Evolutionary conservation across 2,113 vertebrate genomes (phyloP).

Genomic region (Cebus imitator): DNA sequence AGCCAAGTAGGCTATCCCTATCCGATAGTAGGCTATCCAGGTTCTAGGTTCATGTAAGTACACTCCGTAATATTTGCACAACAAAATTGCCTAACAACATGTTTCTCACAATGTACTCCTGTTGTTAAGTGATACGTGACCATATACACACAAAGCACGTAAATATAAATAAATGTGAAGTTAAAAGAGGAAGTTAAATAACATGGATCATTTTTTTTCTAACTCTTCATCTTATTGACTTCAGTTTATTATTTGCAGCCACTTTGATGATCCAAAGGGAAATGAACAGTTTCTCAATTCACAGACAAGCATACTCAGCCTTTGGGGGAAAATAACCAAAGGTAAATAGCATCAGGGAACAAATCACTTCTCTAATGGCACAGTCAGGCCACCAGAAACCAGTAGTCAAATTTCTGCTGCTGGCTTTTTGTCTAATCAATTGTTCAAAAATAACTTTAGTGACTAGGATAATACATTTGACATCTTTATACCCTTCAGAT

Average conservation of each 20-base stretch:
- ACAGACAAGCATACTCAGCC: neutral
- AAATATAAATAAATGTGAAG: neutral
- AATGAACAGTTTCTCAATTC: neutral
- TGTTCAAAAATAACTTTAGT: neutral
- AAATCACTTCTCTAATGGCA: neutral
- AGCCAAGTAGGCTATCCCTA: neutral
- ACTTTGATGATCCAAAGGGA: neutral
- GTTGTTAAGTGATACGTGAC: neutral
- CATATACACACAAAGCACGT: neutral
- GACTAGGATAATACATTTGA: neutral
- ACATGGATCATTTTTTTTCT: neutral
- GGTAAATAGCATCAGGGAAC: neutral
- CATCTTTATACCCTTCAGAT: neutral
- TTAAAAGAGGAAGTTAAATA: neutral
- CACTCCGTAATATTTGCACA: neutral
- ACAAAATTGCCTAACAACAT: neutral
- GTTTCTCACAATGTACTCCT: neutral
- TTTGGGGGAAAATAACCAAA: neutral
- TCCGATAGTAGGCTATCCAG: neutral
- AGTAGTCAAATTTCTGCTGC: neutral
- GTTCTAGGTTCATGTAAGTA: neutral
- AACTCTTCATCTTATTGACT: neutral
- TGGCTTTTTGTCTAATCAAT: neutral
- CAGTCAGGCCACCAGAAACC: neutral
- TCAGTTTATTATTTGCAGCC: constrained; percentile 5